Percentiles rank a stretch among this genome's conserved stretches.
Evolutionary conservation across 2,113 vertebrate species (phyloP).

Genomic region (Calcarius ornatus): DNA sequence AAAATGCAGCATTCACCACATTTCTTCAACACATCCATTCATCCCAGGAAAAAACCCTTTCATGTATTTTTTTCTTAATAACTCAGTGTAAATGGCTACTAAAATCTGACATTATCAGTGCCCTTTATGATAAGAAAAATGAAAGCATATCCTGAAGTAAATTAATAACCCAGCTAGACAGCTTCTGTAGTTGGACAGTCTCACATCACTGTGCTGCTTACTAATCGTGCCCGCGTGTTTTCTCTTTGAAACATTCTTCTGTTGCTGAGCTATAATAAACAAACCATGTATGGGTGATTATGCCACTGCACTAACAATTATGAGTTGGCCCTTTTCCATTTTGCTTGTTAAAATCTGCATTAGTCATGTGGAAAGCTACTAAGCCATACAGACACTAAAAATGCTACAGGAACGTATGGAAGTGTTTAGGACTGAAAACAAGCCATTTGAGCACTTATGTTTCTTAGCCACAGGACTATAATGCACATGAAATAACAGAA

Average conservation of each 20-base stretch:
- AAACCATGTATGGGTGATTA: conserved; percentile 63
- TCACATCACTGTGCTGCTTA: conserved; percentile 9
- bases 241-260: conserved; percentile 62
- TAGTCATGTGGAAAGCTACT: conserved; percentile 39
- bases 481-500: not conserved
- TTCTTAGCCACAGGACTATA: not conserved
- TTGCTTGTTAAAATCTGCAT: conserved; percentile 66
- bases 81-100: conserved; percentile 25
- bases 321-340: conserved; percentile 62
- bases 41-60: not conserved
- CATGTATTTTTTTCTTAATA: conserved; percentile 31
- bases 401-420: not conserved
- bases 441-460: not conserved
- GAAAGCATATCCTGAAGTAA: conserved; percentile 5
- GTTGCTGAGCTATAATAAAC: conserved; percentile 52
- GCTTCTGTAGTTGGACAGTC: conserved; percentile 1
- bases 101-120: conserved; percentile 37
- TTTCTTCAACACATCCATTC: not conserved
- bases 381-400: conserved; percentile 32
- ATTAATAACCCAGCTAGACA: not conserved
- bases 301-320: conserved; percentile 57
- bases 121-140: conserved; percentile 21
- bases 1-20: not conserved
- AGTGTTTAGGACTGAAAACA: not conserved
- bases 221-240: conserved; percentile 44